These are phyloP conservation scores for Trichogramma dendrolimi DNA, from an alignment of 2,888 invertebrate species.

Conservation along the genomic window DNA sequence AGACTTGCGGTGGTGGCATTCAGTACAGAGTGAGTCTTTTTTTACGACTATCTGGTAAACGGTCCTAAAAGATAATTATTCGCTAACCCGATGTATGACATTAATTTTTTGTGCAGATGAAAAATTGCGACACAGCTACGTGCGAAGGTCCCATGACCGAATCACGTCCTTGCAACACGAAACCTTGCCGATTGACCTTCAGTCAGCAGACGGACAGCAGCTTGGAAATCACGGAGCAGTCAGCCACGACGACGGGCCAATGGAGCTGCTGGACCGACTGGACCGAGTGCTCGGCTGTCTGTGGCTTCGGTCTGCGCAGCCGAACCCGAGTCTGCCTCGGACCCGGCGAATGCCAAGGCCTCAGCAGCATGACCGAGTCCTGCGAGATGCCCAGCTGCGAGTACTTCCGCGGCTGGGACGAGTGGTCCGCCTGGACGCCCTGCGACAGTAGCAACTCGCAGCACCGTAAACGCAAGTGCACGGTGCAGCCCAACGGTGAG, in stretches of 20 bases:
- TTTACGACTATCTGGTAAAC: constrained; percentile 28
- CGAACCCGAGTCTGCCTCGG: constrained; percentile 65
- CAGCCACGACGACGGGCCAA: constrained; percentile 51
- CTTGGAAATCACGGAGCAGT: not conserved
- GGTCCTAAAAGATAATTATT: not conserved
- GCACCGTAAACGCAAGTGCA: constrained; percentile 66
- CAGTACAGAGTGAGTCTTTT: constrained; percentile 59
- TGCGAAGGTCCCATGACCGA: constrained; percentile 60
- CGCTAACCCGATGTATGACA: not conserved
- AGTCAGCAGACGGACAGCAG: not conserved
- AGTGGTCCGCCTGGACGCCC: constrained; percentile 70
- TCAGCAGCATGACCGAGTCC: constrained; percentile 62
- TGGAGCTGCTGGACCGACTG: constrained; percentile 88
- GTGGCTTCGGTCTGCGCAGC: constrained; percentile 66
- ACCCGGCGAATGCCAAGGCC: constrained; percentile 59
- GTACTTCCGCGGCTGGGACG: constrained; percentile 69
- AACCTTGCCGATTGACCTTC: constrained; percentile 56
- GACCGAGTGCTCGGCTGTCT: constrained; percentile 73
- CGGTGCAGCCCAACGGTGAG: constrained; percentile 54
- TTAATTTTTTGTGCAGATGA: not conserved
- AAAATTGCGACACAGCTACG: constrained; percentile 27
- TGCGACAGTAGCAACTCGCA: constrained; percentile 66
- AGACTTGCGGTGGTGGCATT: constrained; percentile 66
- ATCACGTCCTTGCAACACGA: constrained; percentile 69
- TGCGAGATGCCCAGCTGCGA: constrained; percentile 70